Evolutionary conservation across 2,888 invertebrate species (phyloP), one percentile per base, ranked within the genome.

Genomic region (Sinhomidia bicolor): DNA sequence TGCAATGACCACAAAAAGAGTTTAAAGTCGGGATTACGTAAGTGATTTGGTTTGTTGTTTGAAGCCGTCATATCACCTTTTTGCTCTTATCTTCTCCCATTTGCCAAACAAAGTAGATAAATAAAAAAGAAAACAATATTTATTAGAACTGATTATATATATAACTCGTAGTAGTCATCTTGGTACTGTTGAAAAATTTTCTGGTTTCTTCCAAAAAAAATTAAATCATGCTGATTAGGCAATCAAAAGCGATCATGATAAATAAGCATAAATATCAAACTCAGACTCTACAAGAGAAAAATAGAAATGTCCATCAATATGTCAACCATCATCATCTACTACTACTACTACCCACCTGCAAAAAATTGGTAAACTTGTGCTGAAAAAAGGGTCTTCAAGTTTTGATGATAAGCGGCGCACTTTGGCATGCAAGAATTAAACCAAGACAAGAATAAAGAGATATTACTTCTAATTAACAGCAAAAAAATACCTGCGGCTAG

Each of bases 381-480:
- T 76, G 26, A 76, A 51, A 47, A 71, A 6, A 26, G 44, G 14
- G 12, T n/a, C n/a, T n/a, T 6, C 47, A 6, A 68, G 0, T 9
- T 29, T 32, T 65, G 20, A 17, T 44, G 71, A 71, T 68, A 76
- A 76, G 29, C 76, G 57, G 78, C 78, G 7, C 12, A 36, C 17
- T 36, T 68, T 36, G 36, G 47, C 47, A 51, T 41, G 23, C 14
- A 80, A 29, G 17, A 80, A 6, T 32, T 80, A 17, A 41, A 29
- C 17, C 5, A 68, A 71, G 23, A 71, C 65, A 20, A 60, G 44
- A 62, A 71, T 17, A 84, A 84, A 74, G 74, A 84, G 85, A 78
- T 76, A 85, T 85, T 85, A 85, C 78, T 85, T 85, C 85, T 85
- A 85, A 85, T 85, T 85, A 85, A 85, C 29, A 41, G 47, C 26